Conservation (phyloP, 2,888 invertebrate species). For the Pachliopta kotzebuea region DNA sequence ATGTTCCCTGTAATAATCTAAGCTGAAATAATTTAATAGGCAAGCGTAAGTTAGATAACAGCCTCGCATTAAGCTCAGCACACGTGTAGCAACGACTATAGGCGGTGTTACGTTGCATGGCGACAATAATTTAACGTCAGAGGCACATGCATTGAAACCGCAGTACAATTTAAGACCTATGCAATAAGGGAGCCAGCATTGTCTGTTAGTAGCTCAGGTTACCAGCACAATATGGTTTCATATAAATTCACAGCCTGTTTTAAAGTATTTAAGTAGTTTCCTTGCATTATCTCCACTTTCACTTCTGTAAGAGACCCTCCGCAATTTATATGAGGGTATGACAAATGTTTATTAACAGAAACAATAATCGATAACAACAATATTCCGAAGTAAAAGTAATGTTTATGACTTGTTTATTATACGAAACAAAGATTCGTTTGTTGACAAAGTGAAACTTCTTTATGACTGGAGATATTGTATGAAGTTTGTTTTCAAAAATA, state of each 20-base stretch:
- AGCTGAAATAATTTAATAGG: slow-evolving; percentile 45
- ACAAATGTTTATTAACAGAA: slow-evolving; percentile 1
- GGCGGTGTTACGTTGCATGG: slow-evolving; percentile 69
- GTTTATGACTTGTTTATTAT: slow-evolving; percentile 33
- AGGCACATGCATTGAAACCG: slow-evolving; percentile 77
- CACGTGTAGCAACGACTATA: slow-evolving; percentile 54
- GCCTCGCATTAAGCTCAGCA: slow-evolving; percentile 59
- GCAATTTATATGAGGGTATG: slow-evolving; percentile 6
- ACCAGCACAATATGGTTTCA: slow-evolving; percentile 61
- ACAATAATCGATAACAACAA: neutral
- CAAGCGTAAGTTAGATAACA: slow-evolving; percentile 46
- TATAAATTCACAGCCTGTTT: slow-evolving; percentile 47
- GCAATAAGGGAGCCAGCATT: slow-evolving; percentile 76
- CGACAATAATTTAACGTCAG: slow-evolving; percentile 78
- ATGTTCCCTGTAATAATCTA: slow-evolving; percentile 6
- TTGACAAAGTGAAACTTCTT: slow-evolving; percentile 31
- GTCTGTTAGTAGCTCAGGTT: slow-evolving; percentile 69
- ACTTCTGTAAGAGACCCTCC: slow-evolving; percentile 15
- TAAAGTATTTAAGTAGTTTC: slow-evolving; percentile 40
- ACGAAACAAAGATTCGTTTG: slow-evolving; percentile 31
- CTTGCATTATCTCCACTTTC: slow-evolving; percentile 12
- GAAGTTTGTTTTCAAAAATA: slow-evolving; percentile 10
- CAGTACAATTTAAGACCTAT: slow-evolving; percentile 76
- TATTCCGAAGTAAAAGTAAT: slow-evolving; percentile 26
- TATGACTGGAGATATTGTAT: slow-evolving; percentile 21